These are phyloP conservation scores for Drosophila obscura DNA, from an alignment of 1,140 invertebrate genomes.

Conservation along the genomic window DNA sequence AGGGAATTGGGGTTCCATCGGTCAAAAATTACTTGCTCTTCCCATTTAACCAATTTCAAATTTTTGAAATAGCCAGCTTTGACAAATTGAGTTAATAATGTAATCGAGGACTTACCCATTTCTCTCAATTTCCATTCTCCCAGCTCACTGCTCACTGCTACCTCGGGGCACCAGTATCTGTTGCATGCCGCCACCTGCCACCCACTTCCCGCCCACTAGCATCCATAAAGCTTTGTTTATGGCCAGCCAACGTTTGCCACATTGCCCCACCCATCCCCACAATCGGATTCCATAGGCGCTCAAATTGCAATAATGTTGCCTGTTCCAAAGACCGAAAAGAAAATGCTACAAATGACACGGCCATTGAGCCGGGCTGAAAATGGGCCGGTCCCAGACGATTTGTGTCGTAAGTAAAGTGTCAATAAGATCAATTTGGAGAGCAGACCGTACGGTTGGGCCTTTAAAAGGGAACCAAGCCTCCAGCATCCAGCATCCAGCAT, in stretches of 20 bases:
- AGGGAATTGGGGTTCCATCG: no score
- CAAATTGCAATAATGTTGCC: constrained; percentile 59
- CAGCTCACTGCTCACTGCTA: constrained; percentile 1
- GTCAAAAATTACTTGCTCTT: no score
- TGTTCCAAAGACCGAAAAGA: constrained; percentile 14
- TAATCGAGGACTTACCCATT: background rate
- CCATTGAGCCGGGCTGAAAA: constrained; percentile 48
- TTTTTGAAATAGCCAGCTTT: background rate
- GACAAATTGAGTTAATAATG: constrained; percentile 17
- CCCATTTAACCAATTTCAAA: background rate
- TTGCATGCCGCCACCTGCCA: constrained; percentile 39
- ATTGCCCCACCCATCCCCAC: constrained; percentile 14
- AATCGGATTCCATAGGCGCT: constrained; percentile 19
- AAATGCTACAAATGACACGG: constrained; percentile 75
- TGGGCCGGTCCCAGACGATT: constrained; percentile 47
- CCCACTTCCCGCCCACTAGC: constrained; percentile 1
- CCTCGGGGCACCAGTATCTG: constrained; percentile 34
- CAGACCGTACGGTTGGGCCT: constrained; percentile 30
- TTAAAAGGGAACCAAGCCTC: constrained; percentile 19
- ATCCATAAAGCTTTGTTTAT: constrained; percentile 51
- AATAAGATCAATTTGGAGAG: constrained; percentile 53
- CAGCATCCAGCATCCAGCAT: background rate
- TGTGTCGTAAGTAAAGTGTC: constrained; percentile 68
- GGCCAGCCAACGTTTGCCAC: constrained; percentile 28
- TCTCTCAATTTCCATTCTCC: constrained; percentile 13